A percentile compares a stretch with the other conserved stretches of the same genome.
These are phyloP conservation scores for Megaptera novaeangliae DNA, from an alignment of 2,113 vertebrate species.

Conservation along the genomic window DNA sequence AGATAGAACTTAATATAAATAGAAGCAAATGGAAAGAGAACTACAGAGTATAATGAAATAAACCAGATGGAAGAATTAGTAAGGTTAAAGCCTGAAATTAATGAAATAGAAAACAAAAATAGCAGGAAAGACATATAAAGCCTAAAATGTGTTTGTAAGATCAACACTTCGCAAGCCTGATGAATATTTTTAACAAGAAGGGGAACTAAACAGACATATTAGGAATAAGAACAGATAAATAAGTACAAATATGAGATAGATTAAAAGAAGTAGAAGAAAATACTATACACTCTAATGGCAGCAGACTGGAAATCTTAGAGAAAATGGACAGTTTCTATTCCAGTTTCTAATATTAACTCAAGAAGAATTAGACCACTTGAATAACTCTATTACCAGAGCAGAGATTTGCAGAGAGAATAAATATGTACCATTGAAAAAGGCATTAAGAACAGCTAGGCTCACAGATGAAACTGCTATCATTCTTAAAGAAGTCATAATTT, in stretches of 20 bases:
- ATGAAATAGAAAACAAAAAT: background rate
- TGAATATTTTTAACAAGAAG: background rate
- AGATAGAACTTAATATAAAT: background rate
- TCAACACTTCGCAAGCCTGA: background rate
- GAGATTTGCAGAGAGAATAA: background rate
- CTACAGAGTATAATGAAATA: background rate
- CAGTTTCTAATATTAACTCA: background rate
- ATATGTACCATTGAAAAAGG: background rate
- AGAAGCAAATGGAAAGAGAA: background rate
- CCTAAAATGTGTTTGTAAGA: background rate
- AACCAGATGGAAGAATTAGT: background rate
- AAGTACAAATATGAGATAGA: background rate
- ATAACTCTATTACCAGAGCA: background rate
- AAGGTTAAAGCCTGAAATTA: background rate
- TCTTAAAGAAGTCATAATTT: background rate
- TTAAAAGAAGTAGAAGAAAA: background rate
- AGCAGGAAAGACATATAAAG: background rate
- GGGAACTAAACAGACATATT: background rate
- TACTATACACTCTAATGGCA: background rate
- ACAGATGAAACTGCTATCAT: background rate
- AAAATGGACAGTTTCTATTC: background rate
- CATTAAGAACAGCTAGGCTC: background rate
- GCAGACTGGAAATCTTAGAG: background rate
- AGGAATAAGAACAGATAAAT: background rate
- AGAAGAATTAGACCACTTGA: background rate